phyloP scores from a whole-genome alignment of 1,140 invertebrate species.

The Cotesia chilonis region DNA sequence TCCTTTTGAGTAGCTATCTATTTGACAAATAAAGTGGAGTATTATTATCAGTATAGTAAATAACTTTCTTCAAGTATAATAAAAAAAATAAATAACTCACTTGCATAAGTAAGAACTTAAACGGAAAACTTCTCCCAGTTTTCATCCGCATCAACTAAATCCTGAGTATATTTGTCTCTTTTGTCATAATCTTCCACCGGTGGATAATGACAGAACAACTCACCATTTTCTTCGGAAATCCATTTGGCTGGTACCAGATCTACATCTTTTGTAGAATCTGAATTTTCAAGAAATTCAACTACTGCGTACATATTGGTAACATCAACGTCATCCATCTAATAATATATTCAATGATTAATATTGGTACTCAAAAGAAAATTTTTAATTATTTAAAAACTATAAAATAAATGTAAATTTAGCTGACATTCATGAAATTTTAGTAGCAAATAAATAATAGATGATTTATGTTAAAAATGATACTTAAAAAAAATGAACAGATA shows the following conservation, averaged over 20 bases:
- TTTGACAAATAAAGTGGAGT: background rate
- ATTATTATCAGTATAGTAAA: background rate
- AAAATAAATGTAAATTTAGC: no score
- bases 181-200: background rate
- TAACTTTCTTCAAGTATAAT: background rate
- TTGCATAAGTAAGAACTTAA: background rate
- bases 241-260: background rate
- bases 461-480: no score
- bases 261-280: background rate
- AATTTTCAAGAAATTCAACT: no score
- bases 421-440: no score
- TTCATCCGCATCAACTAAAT: background rate
- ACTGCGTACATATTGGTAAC: no score
- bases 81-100: background rate
- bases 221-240: background rate
- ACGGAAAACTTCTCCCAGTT: background rate
- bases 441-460: no score
- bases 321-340: no score
- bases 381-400: no score
- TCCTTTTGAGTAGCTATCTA: conserved; percentile 1
- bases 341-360: no score
- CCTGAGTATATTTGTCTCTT: background rate
- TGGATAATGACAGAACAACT: background rate
- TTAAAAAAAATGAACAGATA: no score
- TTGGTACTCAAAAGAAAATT: no score